Conservation (phyloP, 2,113 vertebrate genomes). For the Reinhardtius hippoglossoides region DNA sequence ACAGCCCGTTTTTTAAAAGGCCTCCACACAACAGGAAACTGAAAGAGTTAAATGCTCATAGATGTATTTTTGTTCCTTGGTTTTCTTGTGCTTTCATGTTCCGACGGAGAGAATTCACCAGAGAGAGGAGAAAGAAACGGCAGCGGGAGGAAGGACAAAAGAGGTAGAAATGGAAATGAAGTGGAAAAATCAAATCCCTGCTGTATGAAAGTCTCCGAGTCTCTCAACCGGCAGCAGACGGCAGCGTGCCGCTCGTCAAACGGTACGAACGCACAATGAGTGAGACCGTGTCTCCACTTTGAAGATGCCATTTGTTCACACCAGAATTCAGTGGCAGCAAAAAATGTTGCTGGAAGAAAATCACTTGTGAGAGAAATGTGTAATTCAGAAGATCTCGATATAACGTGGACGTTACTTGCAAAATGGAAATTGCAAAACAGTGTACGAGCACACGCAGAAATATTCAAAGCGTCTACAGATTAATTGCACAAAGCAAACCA, state of each 20-base stretch:
- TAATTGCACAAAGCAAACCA: too few relatives aligned
- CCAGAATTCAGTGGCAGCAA: too few relatives aligned
- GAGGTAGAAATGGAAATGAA: background rate
- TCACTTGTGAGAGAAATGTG: too few relatives aligned
- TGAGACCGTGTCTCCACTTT: too few relatives aligned
- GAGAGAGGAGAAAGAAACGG: background rate
- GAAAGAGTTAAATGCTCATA: background rate
- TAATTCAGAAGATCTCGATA: too few relatives aligned
- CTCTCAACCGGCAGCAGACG: background rate
- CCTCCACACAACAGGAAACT: constrained; percentile 1
- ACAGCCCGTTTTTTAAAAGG: background rate
- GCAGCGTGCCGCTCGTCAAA: background rate
- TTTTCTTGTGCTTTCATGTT: background rate
- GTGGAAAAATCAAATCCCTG: constrained; percentile 3
- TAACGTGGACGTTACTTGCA: too few relatives aligned
- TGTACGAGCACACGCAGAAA: too few relatives aligned
- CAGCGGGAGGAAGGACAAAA: background rate
- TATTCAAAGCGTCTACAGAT: too few relatives aligned
- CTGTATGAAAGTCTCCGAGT: constrained; percentile 11
- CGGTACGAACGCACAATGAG: background rate
- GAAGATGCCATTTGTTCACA: too few relatives aligned
- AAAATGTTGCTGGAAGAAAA: too few relatives aligned
- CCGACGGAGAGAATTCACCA: background rate
- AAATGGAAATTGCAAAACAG: too few relatives aligned
- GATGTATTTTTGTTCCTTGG: background rate